Conservation (phyloP, 2,888 invertebrate species). For the Junonia oenone region DNA sequence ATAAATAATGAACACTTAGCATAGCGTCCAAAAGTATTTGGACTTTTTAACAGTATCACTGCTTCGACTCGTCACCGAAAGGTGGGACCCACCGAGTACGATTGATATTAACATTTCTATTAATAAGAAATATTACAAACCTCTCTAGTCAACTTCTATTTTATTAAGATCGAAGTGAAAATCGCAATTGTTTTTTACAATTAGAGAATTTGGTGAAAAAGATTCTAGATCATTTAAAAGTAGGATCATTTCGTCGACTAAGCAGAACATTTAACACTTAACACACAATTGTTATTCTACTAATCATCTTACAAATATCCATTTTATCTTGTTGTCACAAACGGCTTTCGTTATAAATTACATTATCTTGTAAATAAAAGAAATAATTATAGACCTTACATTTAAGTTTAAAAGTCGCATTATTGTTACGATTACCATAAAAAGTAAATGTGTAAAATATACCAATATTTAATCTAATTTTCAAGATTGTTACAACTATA, state of each 20-base stretch:
- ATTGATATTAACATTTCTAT: not conserved
- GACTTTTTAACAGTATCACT: not conserved
- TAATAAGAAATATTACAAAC: not conserved
- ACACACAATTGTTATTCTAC: not conserved
- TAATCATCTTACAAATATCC: not conserved
- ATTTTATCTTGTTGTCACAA: not conserved
- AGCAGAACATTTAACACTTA: not conserved
- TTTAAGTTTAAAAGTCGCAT: not conserved
- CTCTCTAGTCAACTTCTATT: not conserved
- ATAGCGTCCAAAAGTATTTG: not conserved
- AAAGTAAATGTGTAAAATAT: not conserved
- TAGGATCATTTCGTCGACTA: not conserved
- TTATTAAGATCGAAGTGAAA: not conserved
- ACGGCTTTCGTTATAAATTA: not conserved
- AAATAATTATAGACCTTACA: not conserved
- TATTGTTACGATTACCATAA: not conserved
- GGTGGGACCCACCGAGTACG: not conserved
- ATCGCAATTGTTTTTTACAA: not conserved
- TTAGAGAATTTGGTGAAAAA: not conserved
- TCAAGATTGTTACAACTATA: not conserved
- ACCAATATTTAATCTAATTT: not conserved
- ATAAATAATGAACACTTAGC: constrained; percentile 3
- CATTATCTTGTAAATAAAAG: not conserved
- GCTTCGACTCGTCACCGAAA: too few relatives aligned
- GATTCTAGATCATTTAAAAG: not conserved